Evolutionary conservation across 2,888 invertebrate species (phyloP).

Genomic region (Brenthis ino): DNA sequence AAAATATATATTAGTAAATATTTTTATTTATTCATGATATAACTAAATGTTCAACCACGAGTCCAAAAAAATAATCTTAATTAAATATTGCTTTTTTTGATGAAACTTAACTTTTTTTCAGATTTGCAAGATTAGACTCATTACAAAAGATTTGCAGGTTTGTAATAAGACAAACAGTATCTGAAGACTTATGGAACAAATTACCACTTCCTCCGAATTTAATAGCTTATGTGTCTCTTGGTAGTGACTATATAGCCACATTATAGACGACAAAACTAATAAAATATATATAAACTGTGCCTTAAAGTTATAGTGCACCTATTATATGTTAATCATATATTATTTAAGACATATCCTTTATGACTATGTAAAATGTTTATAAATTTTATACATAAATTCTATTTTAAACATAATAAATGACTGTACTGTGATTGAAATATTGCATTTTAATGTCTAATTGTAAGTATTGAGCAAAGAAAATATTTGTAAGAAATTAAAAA

Average conservation of each 20-base stretch:
- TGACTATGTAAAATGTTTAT: conserved; percentile 55
- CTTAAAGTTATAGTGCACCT: conserved; percentile 51
- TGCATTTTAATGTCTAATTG: conserved; percentile 32
- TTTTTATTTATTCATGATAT: no score
- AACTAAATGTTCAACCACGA: no score
- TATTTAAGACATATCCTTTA: conserved; percentile 42
- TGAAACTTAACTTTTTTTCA: conserved; percentile 61
- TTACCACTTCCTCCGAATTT: conserved; percentile 84
- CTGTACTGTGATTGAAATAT: conserved; percentile 49
- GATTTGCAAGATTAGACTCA: conserved; percentile 85
- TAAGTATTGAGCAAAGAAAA: neutral
- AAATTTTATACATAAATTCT: conserved; percentile 60
- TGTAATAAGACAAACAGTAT: conserved; percentile 86
- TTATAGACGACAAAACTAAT: conserved; percentile 50
- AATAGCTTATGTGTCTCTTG: conserved; percentile 68
- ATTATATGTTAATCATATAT: conserved; percentile 44
- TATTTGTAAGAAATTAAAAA: neutral
- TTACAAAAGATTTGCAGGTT: conserved; percentile 89
- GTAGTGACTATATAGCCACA: conserved; percentile 78
- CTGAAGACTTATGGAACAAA: conserved; percentile 85
- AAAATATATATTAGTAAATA: no score
- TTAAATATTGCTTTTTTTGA: no score
- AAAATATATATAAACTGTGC: conserved; percentile 49
- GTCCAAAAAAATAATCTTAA: no score
- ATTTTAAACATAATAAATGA: conserved; percentile 41